Conservation (phyloP, 2,797 vertebrate genomes). For the Cryptoprocta ferox region DNA sequence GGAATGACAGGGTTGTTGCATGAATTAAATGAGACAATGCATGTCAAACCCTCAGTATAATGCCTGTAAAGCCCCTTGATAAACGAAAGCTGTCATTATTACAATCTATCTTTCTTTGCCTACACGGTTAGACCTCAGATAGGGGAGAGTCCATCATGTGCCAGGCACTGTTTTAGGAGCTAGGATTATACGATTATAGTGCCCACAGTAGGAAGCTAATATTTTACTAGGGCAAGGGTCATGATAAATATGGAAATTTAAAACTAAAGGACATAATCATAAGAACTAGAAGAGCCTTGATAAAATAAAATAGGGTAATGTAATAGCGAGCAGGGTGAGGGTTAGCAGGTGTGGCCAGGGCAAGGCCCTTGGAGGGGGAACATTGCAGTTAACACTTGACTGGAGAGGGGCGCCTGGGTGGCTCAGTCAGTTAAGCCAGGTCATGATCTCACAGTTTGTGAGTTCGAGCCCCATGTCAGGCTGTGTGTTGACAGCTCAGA, state of each 20-base stretch:
- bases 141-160: background rate
- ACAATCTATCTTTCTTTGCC: background rate
- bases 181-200: background rate
- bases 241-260: background rate
- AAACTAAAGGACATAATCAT: background rate
- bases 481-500: too few species aligned
- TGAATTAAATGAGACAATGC: background rate
- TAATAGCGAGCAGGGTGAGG: background rate
- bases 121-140: background rate
- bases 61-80: background rate
- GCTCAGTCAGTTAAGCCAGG: too few species aligned
- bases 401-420: background rate
- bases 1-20: background rate
- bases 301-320: background rate
- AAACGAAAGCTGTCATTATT: background rate
- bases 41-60: background rate
- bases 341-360: fast-evolving
- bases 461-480: too few species aligned
- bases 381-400: fast-evolving
- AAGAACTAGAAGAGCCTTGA: background rate
- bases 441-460: too few species aligned
- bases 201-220: background rate
- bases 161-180: background rate
- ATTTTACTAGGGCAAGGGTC: background rate
- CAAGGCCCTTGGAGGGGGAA: background rate